Conservation (phyloP, 2,113 vertebrate species). For the Caranx ignobilis region DNA sequence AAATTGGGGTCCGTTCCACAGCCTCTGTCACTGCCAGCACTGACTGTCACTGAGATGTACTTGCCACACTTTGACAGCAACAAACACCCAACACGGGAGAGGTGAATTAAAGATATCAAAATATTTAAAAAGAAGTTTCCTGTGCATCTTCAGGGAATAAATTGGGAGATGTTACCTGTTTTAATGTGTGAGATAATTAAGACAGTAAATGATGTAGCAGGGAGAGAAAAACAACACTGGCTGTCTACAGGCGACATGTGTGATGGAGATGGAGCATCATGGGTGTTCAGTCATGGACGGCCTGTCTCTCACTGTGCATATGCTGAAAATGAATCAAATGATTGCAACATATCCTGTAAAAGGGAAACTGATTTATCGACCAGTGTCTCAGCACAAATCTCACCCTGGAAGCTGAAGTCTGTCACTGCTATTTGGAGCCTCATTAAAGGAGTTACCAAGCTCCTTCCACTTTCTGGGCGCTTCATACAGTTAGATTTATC, state of each 20-base stretch:
- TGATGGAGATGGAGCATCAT: background rate
- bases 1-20: background rate
- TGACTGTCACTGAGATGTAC: slow-evolving; percentile 23
- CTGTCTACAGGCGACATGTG: background rate
- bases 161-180: slow-evolving; percentile 30
- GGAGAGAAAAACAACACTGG: slow-evolving; percentile 6
- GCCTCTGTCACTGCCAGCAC: background rate
- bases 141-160: slow-evolving; percentile 33
- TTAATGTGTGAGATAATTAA: slow-evolving; percentile 35
- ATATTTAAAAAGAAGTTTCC: slow-evolving; percentile 30
- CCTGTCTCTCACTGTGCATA: no score
- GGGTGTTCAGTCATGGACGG: no score
- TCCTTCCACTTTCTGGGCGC: background rate
- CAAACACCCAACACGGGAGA: slow-evolving; percentile 37
- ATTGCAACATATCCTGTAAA: no score
- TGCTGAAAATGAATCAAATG: no score
- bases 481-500: background rate
- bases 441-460: background rate
- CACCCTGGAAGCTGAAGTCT: background rate
- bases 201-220: slow-evolving; percentile 32
- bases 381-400: background rate
- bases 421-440: background rate
- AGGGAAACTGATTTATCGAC: background rate
- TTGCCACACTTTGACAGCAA: slow-evolving; percentile 8
- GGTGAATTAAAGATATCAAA: slow-evolving; percentile 33